These are phyloP conservation scores for Hylaeus volcanicus DNA, from an alignment of 1,140 invertebrate species.

Conservation along the genomic window DNA sequence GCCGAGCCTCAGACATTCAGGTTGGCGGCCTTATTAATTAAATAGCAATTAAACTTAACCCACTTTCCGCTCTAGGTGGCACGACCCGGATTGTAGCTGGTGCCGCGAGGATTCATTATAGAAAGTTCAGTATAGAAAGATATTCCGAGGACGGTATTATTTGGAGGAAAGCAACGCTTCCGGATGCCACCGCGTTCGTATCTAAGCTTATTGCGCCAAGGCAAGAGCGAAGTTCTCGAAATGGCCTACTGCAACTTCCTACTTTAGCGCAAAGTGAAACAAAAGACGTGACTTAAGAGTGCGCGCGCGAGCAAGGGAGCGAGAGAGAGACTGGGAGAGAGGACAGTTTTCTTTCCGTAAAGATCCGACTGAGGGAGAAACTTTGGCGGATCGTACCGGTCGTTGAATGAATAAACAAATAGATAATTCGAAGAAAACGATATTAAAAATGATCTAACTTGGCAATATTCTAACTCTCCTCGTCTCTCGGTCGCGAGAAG, in stretches of 20 bases:
- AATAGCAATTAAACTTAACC: too few species aligned
- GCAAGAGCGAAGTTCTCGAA: slow-evolving; percentile 61
- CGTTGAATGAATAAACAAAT: slow-evolving; percentile 14
- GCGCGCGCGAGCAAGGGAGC: slow-evolving; percentile 17
- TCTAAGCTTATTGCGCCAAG: slow-evolving; percentile 63
- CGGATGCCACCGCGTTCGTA: slow-evolving; percentile 32
- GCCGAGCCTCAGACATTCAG: too few species aligned
- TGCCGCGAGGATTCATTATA: too few species aligned
- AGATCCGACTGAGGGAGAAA: neutral
- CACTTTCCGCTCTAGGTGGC: too few species aligned
- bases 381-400: neutral
- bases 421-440: neutral
- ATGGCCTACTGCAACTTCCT: slow-evolving; percentile 63
- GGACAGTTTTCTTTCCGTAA: neutral
- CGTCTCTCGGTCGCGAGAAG: slow-evolving; percentile 9
- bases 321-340: slow-evolving; percentile 1
- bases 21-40: too few species aligned
- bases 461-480: neutral
- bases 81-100: too few species aligned
- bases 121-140: neutral
- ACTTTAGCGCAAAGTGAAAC: slow-evolving; percentile 65
- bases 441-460: too few species aligned
- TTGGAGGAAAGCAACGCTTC: neutral
- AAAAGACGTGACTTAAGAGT: slow-evolving; percentile 53
- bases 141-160: neutral